These are phyloP conservation scores for Aplochiton taeniatus DNA, from an alignment of 2,797 vertebrate species.

Conservation along the genomic window DNA sequence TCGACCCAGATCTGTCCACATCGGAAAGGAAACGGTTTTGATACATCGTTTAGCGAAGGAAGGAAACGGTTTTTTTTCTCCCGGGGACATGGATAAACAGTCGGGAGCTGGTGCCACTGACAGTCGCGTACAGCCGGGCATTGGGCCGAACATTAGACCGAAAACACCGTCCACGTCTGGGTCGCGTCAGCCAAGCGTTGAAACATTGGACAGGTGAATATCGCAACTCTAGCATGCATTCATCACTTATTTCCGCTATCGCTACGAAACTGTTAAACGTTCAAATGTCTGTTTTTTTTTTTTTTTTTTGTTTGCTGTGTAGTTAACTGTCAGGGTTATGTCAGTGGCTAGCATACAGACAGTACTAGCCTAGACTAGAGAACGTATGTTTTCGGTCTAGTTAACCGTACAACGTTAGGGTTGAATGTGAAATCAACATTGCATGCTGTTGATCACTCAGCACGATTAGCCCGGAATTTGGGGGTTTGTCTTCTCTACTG, in stretches of 20 bases:
- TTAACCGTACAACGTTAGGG: no score
- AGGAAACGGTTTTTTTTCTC: conserved; percentile 21
- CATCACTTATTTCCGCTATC: background rate
- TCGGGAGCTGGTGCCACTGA: conserved; percentile 40
- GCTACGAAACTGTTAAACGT: conserved; percentile 1
- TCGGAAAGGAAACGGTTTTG: conserved; percentile 17
- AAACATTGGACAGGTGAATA: conserved; percentile 53
- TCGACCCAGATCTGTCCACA: conserved; percentile 11
- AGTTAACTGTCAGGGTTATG: no score
- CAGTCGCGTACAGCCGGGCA: conserved; percentile 31
- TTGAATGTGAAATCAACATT: background rate
- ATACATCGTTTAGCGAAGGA: conserved; percentile 18
- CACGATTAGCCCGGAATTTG: background rate
- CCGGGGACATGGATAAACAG: conserved; percentile 53
- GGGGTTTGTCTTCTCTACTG: no score
- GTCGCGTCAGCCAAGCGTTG: conserved; percentile 42
- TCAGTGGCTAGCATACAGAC: no score
- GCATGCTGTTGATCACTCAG: background rate
- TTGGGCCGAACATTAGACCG: conserved; percentile 41
- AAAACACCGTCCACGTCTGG: conserved; percentile 20
- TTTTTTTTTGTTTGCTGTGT: background rate
- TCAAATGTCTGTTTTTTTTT: background rate
- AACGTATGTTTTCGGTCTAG: no score
- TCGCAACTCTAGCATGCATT: background rate
- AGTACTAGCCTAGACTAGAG: no score